Conservation (phyloP, 2,113 vertebrate genomes). For the Dicerorhinus sumatrensis region DNA sequence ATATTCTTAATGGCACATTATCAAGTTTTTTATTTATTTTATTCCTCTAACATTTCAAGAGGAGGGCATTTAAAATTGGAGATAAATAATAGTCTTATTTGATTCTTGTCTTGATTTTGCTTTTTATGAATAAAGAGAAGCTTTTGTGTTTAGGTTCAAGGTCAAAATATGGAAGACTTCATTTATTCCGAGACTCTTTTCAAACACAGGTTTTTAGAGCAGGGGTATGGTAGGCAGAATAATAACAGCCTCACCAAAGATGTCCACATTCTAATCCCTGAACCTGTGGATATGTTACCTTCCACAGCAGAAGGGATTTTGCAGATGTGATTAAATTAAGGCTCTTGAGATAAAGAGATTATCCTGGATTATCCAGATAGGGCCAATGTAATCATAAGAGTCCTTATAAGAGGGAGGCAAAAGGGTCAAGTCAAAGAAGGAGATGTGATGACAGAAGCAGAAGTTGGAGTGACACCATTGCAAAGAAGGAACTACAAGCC, state of each 20-base stretch:
- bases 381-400: not conserved
- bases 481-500: not conserved
- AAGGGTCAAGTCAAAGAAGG: not conserved
- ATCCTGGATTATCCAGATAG: not conserved
- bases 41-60: constrained; percentile 59
- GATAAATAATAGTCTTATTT: not conserved
- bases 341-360: not conserved
- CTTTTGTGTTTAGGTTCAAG: not conserved
- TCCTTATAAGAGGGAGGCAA: not conserved
- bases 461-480: not conserved
- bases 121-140: constrained; percentile 20
- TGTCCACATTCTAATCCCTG: not conserved
- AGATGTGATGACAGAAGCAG: not conserved
- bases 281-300: not conserved
- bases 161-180: constrained; percentile 15
- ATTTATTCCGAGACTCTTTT: not conserved
- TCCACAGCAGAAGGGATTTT: not conserved
- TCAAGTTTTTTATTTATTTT: constrained; percentile 74
- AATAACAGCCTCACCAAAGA: not conserved
- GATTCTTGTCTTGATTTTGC: constrained; percentile 33
- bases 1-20: constrained; percentile 69
- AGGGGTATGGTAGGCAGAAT: not conserved
- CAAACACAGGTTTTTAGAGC: not conserved
- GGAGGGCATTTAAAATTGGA: constrained; percentile 65
- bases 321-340: not conserved